Conservation (phyloP, 2,888 invertebrate genomes). For the Trissolcus brochymenae region DNA sequence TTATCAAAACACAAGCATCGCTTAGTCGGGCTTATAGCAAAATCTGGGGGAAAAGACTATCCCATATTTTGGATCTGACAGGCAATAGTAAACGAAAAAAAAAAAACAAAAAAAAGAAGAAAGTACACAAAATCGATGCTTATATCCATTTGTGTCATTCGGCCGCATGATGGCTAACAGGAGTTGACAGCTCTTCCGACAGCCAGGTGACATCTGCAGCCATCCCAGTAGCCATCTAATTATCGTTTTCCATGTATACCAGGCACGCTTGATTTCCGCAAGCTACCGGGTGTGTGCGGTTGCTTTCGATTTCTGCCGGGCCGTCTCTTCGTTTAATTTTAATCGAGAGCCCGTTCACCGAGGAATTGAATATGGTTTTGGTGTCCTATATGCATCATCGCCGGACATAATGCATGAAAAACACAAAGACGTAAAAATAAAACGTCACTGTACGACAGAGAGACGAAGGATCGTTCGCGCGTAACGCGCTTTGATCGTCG, state of each 20-base stretch:
- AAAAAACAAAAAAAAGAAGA: not conserved
- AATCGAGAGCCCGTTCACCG: constrained; percentile 29
- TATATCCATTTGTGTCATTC: constrained; percentile 47
- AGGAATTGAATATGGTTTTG: constrained; percentile 41
- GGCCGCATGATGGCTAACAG: constrained; percentile 62
- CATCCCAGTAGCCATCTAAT: constrained; percentile 73
- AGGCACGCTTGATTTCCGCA: constrained; percentile 41
- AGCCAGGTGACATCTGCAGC: constrained; percentile 74
- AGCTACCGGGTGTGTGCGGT: constrained; percentile 40
- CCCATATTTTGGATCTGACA: not conserved
- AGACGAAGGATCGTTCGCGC: not conserved
- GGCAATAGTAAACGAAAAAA: too few species aligned
- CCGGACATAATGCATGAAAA: constrained; percentile 25
- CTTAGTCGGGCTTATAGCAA: too few species aligned
- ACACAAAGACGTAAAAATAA: constrained; percentile 1
- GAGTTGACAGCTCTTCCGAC: constrained; percentile 74
- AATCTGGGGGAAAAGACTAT: too few species aligned
- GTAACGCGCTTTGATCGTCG: constrained; percentile 11
- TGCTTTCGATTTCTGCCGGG: constrained; percentile 38
- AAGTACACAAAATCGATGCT: constrained; percentile 40
- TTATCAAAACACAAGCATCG: too few species aligned
- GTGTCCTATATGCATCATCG: constrained; percentile 38
- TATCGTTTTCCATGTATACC: constrained; percentile 67
- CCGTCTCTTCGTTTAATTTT: constrained; percentile 35
- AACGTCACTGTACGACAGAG: not conserved